These are phyloP conservation scores for Globodera rostochiensis DNA, from an alignment of 1,140 invertebrate species.

Conservation along the genomic window DNA sequence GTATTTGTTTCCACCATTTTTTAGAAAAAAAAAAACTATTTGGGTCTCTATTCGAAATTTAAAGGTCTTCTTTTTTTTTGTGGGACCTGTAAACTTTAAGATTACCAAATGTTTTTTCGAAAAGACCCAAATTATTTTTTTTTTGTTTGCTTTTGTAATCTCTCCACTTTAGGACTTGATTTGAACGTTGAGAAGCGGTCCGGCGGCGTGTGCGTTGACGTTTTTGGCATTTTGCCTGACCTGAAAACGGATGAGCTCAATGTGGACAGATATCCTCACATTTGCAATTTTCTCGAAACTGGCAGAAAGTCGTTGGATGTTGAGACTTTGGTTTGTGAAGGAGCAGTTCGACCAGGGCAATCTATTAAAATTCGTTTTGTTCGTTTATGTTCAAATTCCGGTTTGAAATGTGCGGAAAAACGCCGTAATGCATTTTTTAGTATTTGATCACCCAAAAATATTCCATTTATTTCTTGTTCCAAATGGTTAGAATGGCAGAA, in stretches of 20 bases:
- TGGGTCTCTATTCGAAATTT: too few species aligned
- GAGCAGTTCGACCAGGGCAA: too few species aligned
- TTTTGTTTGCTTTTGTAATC: neutral
- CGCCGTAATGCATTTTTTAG: too few species aligned
- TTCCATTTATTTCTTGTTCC: neutral
- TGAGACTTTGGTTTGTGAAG: slow-evolving; percentile 21
- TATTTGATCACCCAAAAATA: neutral
- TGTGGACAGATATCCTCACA: slow-evolving; percentile 12
- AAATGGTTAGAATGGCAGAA: slow-evolving; percentile 10
- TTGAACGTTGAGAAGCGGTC: slow-evolving; percentile 10
- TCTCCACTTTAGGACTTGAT: slow-evolving; percentile 15
- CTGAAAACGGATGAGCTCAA: slow-evolving; percentile 24
- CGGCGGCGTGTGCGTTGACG: slow-evolving; percentile 9
- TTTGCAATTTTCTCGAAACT: slow-evolving; percentile 26
- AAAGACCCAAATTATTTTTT: too few species aligned
- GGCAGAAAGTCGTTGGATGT: slow-evolving; percentile 3
- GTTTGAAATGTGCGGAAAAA: too few species aligned
- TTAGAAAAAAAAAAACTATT: too few species aligned
- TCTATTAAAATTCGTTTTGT: too few species aligned
- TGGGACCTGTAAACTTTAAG: too few species aligned
- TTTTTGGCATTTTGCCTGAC: slow-evolving; percentile 18
- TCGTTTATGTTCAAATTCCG: too few species aligned
- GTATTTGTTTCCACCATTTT: neutral
- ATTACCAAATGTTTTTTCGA: too few species aligned
- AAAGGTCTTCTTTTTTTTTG: too few species aligned